Percentiles rank a stretch among this genome's conserved stretches.
phyloP scores from a whole-genome alignment of 2,113 vertebrate species.

The Pollimyrus isidori region DNA sequence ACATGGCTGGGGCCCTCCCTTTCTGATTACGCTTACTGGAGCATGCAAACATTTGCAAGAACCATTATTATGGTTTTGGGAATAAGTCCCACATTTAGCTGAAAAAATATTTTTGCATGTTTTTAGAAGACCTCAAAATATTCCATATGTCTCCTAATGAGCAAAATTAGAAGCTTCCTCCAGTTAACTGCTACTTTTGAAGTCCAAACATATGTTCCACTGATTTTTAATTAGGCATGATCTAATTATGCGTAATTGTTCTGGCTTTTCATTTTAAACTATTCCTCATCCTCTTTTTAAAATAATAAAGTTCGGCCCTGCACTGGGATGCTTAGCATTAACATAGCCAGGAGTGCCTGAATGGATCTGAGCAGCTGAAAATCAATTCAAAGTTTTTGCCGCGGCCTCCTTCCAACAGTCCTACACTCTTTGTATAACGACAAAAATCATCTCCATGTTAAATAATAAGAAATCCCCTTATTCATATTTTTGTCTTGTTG shows the following conservation, averaged over 20 bases:
- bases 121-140: neutral
- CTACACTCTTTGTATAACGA: neutral
- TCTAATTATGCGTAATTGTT: constrained; percentile 3
- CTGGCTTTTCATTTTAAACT: neutral
- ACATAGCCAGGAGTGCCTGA: neutral
- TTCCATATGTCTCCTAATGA: neutral
- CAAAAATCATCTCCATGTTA: neutral
- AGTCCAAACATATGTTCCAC: neutral
- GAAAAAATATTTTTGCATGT: neutral
- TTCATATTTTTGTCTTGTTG: neutral
- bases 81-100: neutral
- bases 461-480: neutral
- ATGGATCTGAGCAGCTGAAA: neutral
- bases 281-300: neutral
- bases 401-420: neutral
- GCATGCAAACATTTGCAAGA: neutral
- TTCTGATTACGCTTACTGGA: neutral
- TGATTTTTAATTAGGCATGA: constrained; percentile 23
- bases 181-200: constrained; percentile 5
- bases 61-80: neutral
- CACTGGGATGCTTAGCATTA: neutral
- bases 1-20: neutral
- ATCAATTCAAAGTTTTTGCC: neutral
- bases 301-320: neutral
- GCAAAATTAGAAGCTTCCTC: constrained; percentile 5